Base-by-base conservation (phyloP, 2,888 invertebrate species). In the Anorthoa munda region DNA sequence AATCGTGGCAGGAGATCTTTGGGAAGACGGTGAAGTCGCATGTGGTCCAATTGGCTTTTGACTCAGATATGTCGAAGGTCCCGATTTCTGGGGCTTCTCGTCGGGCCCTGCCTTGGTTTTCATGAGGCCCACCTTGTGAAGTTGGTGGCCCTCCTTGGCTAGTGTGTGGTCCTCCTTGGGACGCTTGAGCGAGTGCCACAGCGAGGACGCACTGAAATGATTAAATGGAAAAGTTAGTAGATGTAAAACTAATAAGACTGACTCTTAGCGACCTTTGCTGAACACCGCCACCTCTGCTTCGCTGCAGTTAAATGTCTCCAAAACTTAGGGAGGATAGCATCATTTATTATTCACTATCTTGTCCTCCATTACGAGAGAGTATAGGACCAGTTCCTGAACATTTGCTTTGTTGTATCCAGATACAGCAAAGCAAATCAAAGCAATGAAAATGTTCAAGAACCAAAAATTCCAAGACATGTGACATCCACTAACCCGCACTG, bases 1-100 rank as follows among this genome's bases (percentile, higher is more conserved):
- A 94, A 73, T 93, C 90, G 4, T 89, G 76, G 75, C 94, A 94
- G 1, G 92, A 90, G 15, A 92, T 76, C 39, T 75, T 83, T 0
- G 90, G 87, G 0, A 75, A 76, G 0, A 82, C 76, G 11, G 86
- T 86, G 66, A 81, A 53, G 76, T 92, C 89, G 61, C 94, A 94
- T 4, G 90, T 45, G 0, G 88, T 89, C 91, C 90, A 91, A 50
- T 80, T 85, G 9, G 83, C 82, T 2, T 21, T 50, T 4, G 71
- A 71, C 46, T 75, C 39, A 39, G 68, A 26, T 46, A 76, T 71
- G 21, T 84, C 82, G 13, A 61, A 61, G n/a, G 61, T 59, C 39
- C 53, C 46, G n/a, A 55, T 18, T 1, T 68, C 81, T 46, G 26
- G 45, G 12, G 63, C 77, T 26, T 81, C 84, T 56, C 82, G 61